These are phyloP conservation scores for Ephestia elutella DNA, from an alignment of 1,140 invertebrate species.

Conservation along the genomic window DNA sequence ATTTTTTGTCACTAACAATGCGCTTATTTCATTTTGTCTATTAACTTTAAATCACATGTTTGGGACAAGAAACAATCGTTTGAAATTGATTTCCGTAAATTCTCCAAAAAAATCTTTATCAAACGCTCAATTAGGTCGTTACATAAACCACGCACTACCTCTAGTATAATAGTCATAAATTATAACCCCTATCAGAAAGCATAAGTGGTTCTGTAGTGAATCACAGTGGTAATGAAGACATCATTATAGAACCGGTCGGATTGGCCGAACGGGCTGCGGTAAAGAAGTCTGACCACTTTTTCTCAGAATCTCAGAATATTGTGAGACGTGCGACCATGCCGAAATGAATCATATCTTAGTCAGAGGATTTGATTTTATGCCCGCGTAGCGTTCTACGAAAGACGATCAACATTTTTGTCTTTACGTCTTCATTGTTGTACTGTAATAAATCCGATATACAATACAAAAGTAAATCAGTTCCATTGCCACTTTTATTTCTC, in stretches of 20 bases:
- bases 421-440: too few relatives aligned
- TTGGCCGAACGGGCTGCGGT: constrained; percentile 24
- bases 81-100: neutral
- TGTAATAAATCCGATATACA: too few relatives aligned
- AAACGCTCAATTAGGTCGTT: neutral
- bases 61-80: too few relatives aligned
- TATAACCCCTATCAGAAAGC: constrained; percentile 20
- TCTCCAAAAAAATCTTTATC: neutral
- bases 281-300: constrained; percentile 22
- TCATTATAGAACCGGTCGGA: constrained; percentile 62
- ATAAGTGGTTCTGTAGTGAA: constrained; percentile 40
- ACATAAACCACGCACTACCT: neutral
- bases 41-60: too few relatives aligned
- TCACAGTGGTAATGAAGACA: constrained; percentile 63
- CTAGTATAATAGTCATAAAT: constrained; percentile 18
- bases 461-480: too few relatives aligned
- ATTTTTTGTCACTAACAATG: too few relatives aligned
- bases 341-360: constrained; percentile 13
- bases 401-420: too few relatives aligned
- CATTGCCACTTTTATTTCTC: too few relatives aligned
- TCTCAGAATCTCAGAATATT: constrained; percentile 17
- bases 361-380: neutral
- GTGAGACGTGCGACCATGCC: constrained; percentile 10
- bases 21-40: too few relatives aligned
- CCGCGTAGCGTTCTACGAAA: neutral